phyloP scores from a whole-genome alignment of 1,140 invertebrate species.

The Caenorhabditis latens region DNA sequence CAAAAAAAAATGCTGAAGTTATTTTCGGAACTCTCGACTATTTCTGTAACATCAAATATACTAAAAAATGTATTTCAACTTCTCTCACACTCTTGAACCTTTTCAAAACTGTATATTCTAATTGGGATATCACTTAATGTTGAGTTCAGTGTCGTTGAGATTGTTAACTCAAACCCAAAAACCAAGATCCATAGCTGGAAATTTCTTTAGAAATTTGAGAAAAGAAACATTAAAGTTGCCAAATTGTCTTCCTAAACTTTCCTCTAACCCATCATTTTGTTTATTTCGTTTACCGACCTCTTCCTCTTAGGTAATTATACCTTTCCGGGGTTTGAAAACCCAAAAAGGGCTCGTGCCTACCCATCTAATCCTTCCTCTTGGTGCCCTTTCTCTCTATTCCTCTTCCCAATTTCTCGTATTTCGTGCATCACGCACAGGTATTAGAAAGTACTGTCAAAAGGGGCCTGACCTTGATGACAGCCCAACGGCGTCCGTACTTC shows the following conservation, averaged over 20 bases:
- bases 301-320: conserved; percentile 14
- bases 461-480: conserved; percentile 35
- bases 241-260: not conserved
- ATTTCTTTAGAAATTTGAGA: no score
- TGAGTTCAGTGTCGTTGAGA: no score
- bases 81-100: no score
- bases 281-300: not conserved
- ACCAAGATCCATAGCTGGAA: no score
- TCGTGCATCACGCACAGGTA: conserved; percentile 39
- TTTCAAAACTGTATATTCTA: no score
- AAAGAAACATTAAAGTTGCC: not conserved
- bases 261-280: not conserved
- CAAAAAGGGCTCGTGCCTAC: not conserved
- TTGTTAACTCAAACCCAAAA: no score
- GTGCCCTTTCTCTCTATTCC: not conserved
- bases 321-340: not conserved
- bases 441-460: conserved; percentile 20
- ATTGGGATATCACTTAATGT: no score
- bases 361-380: conserved; percentile 11
- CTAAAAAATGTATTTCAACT: no score
- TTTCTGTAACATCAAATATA: no score
- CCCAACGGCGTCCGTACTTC: not conserved
- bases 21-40: no score
- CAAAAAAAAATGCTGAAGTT: no score
- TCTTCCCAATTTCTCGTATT: not conserved